Conservation (phyloP, 1,140 invertebrate species). For the Aradophagus sp. region DNA sequence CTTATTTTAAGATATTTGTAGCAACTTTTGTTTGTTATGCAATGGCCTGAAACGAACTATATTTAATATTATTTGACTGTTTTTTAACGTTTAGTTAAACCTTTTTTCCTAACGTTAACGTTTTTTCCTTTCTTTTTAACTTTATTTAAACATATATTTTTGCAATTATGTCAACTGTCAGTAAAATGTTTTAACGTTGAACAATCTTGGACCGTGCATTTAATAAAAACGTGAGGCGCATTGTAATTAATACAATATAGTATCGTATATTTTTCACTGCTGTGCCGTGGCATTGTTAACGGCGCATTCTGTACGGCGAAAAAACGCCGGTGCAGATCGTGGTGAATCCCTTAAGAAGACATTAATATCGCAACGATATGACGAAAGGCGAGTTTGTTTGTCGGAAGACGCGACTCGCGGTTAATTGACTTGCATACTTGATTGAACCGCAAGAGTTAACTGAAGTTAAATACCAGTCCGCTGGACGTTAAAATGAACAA, state of each 20-base stretch:
- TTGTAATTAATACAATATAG: slow-evolving; percentile 28
- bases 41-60: no score
- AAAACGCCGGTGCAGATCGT: slow-evolving; percentile 13
- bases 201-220: slow-evolving; percentile 9
- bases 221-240: slow-evolving; percentile 26
- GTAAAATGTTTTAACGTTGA: no score
- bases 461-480: slow-evolving; percentile 56
- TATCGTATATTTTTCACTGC: slow-evolving; percentile 22
- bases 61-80: no score
- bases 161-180: no score
- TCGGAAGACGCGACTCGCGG: slow-evolving; percentile 49
- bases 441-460: slow-evolving; percentile 58
- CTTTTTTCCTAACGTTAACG: no score
- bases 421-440: slow-evolving; percentile 57
- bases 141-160: no score
- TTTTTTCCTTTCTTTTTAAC: no score
- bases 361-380: slow-evolving; percentile 51
- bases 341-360: slow-evolving; percentile 27
- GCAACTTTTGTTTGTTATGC: no score
- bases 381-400: slow-evolving; percentile 54
- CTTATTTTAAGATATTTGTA: no score
- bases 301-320: slow-evolving; percentile 1
- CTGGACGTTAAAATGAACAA: slow-evolving; percentile 53
- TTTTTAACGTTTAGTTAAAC: no score
- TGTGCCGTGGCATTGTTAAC: slow-evolving; percentile 16